Percentiles rank a stretch among this genome's conserved stretches.
Conservation (phyloP, 2,888 invertebrate genomes). For the Coelopa pilipes region DNA sequence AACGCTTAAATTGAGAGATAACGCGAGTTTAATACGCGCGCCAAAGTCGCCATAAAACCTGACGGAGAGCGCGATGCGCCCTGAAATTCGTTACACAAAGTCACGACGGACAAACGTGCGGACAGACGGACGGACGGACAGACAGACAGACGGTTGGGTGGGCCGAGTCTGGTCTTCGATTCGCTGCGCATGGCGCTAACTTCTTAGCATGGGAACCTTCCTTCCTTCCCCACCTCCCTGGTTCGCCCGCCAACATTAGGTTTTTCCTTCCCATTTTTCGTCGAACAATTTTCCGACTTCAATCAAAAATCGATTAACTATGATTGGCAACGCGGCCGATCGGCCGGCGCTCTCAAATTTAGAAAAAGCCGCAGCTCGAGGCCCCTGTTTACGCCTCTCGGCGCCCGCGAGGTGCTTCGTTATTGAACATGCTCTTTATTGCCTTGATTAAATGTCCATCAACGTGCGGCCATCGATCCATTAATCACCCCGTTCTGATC, state of each 20-base stretch:
- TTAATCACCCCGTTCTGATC: constrained; percentile 11
- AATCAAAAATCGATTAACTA: constrained; percentile 32
- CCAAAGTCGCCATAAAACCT: constrained; percentile 16
- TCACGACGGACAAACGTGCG: not conserved
- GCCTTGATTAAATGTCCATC: constrained; percentile 34
- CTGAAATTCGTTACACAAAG: constrained; percentile 16
- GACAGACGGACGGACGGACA: not conserved
- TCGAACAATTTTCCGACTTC: constrained; percentile 27
- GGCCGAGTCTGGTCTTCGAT: constrained; percentile 6
- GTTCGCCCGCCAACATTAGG: not conserved
- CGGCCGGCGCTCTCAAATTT: constrained; percentile 14
- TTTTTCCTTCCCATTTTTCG: not conserved
- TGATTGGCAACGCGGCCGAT: constrained; percentile 17
- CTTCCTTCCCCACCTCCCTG: not conserved
- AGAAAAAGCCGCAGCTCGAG: constrained; percentile 15
- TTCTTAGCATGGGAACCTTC: not conserved
- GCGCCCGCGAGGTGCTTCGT: not conserved
- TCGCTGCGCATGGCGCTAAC: constrained; percentile 31
- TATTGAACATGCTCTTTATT: constrained; percentile 16
- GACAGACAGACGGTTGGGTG: not conserved
- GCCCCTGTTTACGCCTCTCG: constrained; percentile 28
- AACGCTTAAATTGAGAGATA: constrained; percentile 65
- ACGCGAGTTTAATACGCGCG: constrained; percentile 61
- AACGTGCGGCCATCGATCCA: constrained; percentile 18
- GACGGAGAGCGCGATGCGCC: constrained; percentile 24